A percentile compares a stretch with the other conserved stretches of the same genome.
phyloP scores from a whole-genome alignment of 2,888 invertebrate genomes.

The Caenorhabditis uteleia region DNA sequence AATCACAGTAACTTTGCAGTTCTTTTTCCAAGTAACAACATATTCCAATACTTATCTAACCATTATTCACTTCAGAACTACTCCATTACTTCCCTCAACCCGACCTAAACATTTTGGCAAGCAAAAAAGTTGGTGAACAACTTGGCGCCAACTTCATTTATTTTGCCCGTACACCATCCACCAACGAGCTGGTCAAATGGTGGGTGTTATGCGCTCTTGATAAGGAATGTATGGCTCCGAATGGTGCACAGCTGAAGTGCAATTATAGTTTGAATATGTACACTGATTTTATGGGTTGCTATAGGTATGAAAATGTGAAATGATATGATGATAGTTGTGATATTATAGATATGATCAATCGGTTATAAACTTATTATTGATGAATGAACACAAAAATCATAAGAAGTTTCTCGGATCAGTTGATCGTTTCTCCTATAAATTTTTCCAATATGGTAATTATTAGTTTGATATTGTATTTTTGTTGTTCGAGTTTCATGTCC shows the following conservation, averaged over 20 bases:
- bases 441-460: too few species aligned
- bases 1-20: conserved; percentile 30
- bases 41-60: too few species aligned
- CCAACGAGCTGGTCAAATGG: conserved; percentile 14
- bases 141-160: conserved; percentile 18
- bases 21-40: conserved; percentile 10
- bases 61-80: conserved; percentile 8
- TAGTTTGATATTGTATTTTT: too few species aligned
- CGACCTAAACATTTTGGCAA: conserved; percentile 7
- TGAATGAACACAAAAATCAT: conserved; percentile 8
- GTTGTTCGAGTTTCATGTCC: too few species aligned
- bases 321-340: too few species aligned
- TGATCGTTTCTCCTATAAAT: too few species aligned
- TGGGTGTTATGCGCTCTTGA: conserved; percentile 23
- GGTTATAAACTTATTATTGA: conserved; percentile 8
- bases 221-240: conserved; percentile 12
- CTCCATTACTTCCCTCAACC: conserved; percentile 12
- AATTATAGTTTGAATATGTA: background rate
- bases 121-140: conserved; percentile 6
- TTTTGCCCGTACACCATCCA: conserved; percentile 6
- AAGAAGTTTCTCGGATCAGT: background rate
- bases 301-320: conserved; percentile 3
- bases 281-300: conserved; percentile 8
- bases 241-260: conserved; percentile 10
- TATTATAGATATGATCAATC: conserved; percentile 25